A percentile compares a stretch with the other conserved stretches of the same genome.
Evolutionary conservation across 1,140 invertebrate species (phyloP).

Genomic region (Eufriesea mexicana): DNA sequence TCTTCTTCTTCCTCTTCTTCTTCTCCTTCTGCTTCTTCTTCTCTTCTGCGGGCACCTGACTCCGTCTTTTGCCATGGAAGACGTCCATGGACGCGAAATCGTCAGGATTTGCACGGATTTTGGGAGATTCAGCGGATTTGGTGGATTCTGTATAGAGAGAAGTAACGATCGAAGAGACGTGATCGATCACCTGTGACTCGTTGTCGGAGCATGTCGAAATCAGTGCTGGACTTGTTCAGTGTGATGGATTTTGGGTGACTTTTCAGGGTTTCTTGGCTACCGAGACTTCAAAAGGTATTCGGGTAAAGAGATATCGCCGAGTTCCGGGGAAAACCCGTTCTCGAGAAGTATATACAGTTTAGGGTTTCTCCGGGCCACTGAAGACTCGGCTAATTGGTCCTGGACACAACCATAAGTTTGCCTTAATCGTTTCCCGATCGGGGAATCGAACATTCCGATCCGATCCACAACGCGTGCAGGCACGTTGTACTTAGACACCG

Average conservation of each 20-base stretch:
- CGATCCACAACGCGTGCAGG: not conserved
- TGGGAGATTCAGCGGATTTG: too few relatives aligned
- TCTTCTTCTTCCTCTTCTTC: conserved; percentile 24
- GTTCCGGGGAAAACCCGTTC: too few relatives aligned
- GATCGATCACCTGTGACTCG: not conserved
- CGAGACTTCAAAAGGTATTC: not conserved
- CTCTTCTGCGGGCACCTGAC: conserved; percentile 19
- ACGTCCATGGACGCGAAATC: not conserved
- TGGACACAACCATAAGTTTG: not conserved
- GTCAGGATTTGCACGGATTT: not conserved
- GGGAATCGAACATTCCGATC: not conserved
- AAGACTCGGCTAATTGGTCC: not conserved
- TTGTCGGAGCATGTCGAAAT: not conserved
- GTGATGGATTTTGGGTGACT: not conserved
- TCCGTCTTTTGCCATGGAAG: conserved; percentile 36
- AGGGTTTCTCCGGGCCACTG: too few relatives aligned
- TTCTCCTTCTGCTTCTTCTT: conserved; percentile 7
- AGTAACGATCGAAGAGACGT: not conserved
- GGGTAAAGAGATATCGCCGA: not conserved
- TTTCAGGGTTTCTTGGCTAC: not conserved
- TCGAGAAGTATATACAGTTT: not conserved
- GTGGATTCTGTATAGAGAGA: not conserved
- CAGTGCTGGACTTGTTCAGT: not conserved
- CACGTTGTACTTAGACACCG: not conserved
- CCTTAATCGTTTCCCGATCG: not conserved